phyloP scores from a whole-genome alignment of 2,888 invertebrate genomes.

The Cantharis lateralis region DNA sequence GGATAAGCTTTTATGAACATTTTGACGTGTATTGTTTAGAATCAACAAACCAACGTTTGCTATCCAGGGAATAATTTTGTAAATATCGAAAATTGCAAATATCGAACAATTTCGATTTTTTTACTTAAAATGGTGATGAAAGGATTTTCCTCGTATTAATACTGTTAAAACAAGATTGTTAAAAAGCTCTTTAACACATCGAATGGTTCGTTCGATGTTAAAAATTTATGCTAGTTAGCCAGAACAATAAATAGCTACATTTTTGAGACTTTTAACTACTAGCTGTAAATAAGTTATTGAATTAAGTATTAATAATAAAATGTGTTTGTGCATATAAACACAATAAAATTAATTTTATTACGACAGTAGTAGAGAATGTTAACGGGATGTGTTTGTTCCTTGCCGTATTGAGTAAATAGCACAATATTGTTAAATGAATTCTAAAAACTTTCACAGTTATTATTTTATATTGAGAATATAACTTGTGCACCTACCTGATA shows the following conservation, averaged over 20 bases:
- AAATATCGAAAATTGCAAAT: neutral
- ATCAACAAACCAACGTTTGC: too few relatives aligned
- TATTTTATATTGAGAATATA: neutral
- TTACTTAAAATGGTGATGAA: neutral
- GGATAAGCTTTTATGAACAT: too few relatives aligned
- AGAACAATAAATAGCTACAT: neutral
- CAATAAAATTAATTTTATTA: neutral
- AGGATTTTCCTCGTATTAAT: too few relatives aligned
- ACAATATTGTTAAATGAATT: slow-evolving; percentile 17
- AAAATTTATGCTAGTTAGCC: neutral
- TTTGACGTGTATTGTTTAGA: too few relatives aligned
- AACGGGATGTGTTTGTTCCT: slow-evolving; percentile 18
- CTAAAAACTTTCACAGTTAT: slow-evolving; percentile 26
- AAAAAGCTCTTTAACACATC: neutral
- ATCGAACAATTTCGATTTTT: neutral
- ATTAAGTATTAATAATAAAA: neutral
- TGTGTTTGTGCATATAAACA: neutral
- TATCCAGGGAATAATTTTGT: too few relatives aligned
- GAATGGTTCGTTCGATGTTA: neutral
- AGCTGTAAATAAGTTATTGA: neutral
- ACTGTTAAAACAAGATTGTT: neutral
- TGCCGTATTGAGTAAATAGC: slow-evolving; percentile 17
- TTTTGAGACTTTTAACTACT: neutral
- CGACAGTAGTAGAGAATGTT: slow-evolving; percentile 18
- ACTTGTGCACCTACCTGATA: neutral